Evolutionary conservation across 1,140 invertebrate species (phyloP).

Genomic region (Wasmannia auropunctata): DNA sequence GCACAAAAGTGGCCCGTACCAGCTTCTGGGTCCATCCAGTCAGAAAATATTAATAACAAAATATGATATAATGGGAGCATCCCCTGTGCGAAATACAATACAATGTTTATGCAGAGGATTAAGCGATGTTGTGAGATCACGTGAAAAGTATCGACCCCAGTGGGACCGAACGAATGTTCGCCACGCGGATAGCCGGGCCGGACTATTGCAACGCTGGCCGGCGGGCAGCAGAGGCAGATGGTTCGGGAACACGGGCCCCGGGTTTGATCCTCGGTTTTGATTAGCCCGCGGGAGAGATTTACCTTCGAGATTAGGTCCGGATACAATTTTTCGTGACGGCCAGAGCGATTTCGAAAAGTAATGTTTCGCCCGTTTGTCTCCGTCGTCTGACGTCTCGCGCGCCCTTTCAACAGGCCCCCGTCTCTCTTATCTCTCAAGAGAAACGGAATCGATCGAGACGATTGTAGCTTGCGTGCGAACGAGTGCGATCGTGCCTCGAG

Average conservation of each 20-base stretch:
- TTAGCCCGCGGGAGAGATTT: slow-evolving; percentile 78
- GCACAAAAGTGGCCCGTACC: slow-evolving; percentile 82
- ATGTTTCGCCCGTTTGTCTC: slow-evolving; percentile 33
- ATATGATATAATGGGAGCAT: slow-evolving; percentile 85
- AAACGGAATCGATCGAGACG: slow-evolving; percentile 34
- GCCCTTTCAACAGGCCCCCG: not conserved
- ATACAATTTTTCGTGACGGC: slow-evolving; percentile 63
- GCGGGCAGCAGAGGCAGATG: slow-evolving; percentile 77
- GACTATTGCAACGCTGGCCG: slow-evolving; percentile 70
- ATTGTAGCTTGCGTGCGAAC: slow-evolving; percentile 20
- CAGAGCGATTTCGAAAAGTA: slow-evolving; percentile 37
- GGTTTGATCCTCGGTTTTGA: slow-evolving; percentile 74
- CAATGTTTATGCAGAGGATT: slow-evolving; percentile 85
- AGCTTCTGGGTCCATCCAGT: slow-evolving; percentile 82
- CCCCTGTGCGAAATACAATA: slow-evolving; percentile 84
- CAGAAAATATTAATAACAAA: slow-evolving; percentile 86
- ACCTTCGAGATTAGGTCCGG: slow-evolving; percentile 76
- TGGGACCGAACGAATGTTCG: slow-evolving; percentile 40
- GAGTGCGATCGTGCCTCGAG: not conserved
- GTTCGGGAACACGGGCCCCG: slow-evolving; percentile 69
- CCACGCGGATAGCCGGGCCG: slow-evolving; percentile 44
- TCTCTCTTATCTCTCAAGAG: slow-evolving; percentile 20
- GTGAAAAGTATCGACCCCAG: slow-evolving; percentile 78
- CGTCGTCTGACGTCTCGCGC: not conserved
- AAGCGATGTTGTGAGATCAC: slow-evolving; percentile 78